Evolutionary conservation across 2,797 vertebrate species (phyloP), one percentile per base, ranked within the genome.

Genomic region (Amniataba percoides): DNA sequence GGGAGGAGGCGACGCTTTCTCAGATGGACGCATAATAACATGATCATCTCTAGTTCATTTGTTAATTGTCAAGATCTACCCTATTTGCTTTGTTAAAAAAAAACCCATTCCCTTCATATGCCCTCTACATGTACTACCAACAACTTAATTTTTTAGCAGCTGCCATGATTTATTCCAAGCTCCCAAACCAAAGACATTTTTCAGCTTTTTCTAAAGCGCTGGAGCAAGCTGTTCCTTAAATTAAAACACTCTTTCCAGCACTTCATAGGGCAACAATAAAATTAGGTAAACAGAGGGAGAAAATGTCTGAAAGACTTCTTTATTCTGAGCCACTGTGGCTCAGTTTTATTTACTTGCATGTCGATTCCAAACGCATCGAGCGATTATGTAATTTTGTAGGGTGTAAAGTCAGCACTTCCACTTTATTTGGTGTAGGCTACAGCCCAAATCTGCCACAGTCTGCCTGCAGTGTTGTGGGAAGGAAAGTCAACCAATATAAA

Each of bases 341-440:
- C 25, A 11, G 2, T 76, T 78, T 77, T 81, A 80, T 82, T 82
- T 78, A 71, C 65, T 43, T 52, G 16, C 58, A 19, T 68, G 74
- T 64, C 7, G 1, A 31, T 62, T 66, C 80, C 77, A 85, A 80
- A 74, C 51, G 34, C 74, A 72, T 76, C 48, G 49, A 62, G 61
- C 43, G 67, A 52, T 86, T 74, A 77, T 81, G 80, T 80, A 56
- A 85, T 75, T 69, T 25, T 66, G 60, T 31, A 43, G 55, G 14
- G 36, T 55, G 62, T 55, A 45, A 53, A 77, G 81, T 86, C 77
- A 83, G 82, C 77, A 53, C 48, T 76, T 87, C n/a, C 45, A 19
- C 49, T 72, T 58, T 81, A 61, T 69, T 71, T 36, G 40, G 27
- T 31, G 61, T 16, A 55, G 52, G 59, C 39, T 39, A 15, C 6